These are phyloP conservation scores for Apistogramma diplotaenia DNA, from an alignment of 2,113 vertebrate genomes.

Conservation along the genomic window DNA sequence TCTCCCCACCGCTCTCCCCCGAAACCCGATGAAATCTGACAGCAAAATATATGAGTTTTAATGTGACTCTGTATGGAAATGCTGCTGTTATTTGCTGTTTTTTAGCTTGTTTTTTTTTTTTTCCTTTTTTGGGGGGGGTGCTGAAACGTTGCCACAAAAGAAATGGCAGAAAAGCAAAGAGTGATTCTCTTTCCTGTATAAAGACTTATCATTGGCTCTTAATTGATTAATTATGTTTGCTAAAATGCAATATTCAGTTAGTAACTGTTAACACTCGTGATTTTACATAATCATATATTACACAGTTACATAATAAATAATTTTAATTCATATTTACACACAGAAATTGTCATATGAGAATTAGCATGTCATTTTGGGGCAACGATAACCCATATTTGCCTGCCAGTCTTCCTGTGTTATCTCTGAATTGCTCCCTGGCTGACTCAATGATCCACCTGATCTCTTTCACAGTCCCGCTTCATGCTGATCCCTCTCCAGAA, in stretches of 20 bases:
- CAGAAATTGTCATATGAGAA: not conserved
- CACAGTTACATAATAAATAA: not conserved
- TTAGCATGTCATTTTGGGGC: too few species aligned
- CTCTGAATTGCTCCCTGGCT: conserved; percentile 17
- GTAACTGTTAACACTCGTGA: not conserved
- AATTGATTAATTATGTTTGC: not conserved
- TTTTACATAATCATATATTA: not conserved
- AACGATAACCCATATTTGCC: not conserved
- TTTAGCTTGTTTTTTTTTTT: too few species aligned
- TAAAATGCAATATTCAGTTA: too few species aligned
- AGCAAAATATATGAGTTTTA: conserved; percentile 15
- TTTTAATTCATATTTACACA: too few species aligned
- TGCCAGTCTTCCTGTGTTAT: conserved; percentile 11
- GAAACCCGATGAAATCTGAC: not conserved
- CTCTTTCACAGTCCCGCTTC: conserved; percentile 12
- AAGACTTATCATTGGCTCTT: not conserved
- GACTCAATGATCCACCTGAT: conserved; percentile 43
- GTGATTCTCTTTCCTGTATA: not conserved
- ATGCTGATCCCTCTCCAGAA: not conserved
- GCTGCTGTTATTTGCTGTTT: too few species aligned
- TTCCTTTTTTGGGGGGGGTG: too few species aligned
- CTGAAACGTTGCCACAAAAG: too few species aligned
- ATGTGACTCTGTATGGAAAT: not conserved
- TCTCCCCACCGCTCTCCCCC: not conserved
- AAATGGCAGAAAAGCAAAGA: not conserved